A percentile compares a stretch with the other conserved stretches of the same genome.
Evolutionary conservation across 1,140 invertebrate genomes (phyloP).

Genomic region (Pinna nobilis): DNA sequence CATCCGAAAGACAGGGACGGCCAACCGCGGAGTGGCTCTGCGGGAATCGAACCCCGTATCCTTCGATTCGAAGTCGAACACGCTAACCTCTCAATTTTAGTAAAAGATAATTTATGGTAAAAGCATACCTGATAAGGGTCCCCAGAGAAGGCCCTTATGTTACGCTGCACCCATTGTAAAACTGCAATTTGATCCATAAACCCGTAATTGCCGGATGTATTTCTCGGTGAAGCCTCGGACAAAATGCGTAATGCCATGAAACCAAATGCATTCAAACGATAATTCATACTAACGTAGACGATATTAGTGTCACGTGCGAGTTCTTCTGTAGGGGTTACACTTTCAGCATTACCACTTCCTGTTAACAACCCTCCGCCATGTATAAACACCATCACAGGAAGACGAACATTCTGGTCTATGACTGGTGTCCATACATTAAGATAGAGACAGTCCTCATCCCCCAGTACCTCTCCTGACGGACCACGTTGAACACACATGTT

Average conservation of each 20-base stretch:
- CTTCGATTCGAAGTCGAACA: too few relatives aligned
- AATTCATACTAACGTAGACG: constrained; percentile 89
- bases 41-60: too few relatives aligned
- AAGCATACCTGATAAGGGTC: constrained; percentile 41
- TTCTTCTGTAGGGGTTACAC: constrained; percentile 36
- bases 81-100: too few relatives aligned
- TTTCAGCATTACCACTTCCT: constrained; percentile 77
- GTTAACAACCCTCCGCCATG: constrained; percentile 84
- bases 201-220: constrained; percentile 63
- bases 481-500: constrained; percentile 41
- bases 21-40: too few relatives aligned
- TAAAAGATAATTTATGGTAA: neutral
- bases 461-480: constrained; percentile 7
- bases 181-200: constrained; percentile 44
- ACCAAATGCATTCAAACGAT: constrained; percentile 89
- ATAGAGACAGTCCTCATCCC: constrained; percentile 58
- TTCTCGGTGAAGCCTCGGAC: constrained; percentile 85
- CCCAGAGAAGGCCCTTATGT: constrained; percentile 48
- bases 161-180: constrained; percentile 45
- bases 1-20: too few relatives aligned
- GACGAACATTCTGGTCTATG: constrained; percentile 17
- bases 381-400: constrained; percentile 85
- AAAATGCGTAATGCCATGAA: constrained; percentile 79
- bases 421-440: constrained; percentile 59
- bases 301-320: constrained; percentile 83